Evolutionary conservation across 2,113 vertebrate genomes (phyloP), one percentile per base, ranked within the genome.

Genomic region (Acanthochromis polyacanthus): DNA sequence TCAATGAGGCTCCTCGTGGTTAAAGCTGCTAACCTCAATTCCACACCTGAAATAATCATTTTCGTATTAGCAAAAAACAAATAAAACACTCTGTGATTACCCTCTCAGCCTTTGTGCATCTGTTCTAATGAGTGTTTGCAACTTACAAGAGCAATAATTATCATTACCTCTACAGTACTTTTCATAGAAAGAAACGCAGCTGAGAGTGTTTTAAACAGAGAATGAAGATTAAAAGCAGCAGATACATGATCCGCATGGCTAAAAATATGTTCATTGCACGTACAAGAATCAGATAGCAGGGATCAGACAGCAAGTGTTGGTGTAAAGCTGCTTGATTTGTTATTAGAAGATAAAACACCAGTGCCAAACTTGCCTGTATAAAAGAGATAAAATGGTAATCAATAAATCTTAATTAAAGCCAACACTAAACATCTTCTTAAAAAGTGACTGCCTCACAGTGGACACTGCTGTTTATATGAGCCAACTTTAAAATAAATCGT

Each of bases 1-100:
- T 61, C 40, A 65, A 10, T 20, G 58, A 67, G 28, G 56, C 60
- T 45, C 8, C 50, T 72, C 16, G 22, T n/a, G 10, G 17, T 71
- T 71, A 71, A 81, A 81, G 51, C 9, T 30, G 11, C 53, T 53
- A 57, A 72, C 71, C 74, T 78, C 55, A 72, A 63, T 73, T 53
- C 67, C 20, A 75, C 77, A 72, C 40, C 62, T 58, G 51, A 75
- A 71, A 75, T 45, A 59, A 86, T 81, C 57, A 45, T 45, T 72
- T 43, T 40, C 68, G 70, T 32, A 38, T 64, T 75, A 61, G 20
- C 25, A 28, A 62, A 61, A 61, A 71, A 55, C 60, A 72, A 59
- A 58, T 22, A 68, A 51, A 56, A 68, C 63, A 50, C 58, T 57
- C 46, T 19, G 61, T 52, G 55, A 76, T 79, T 62, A 57, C 48